Evolutionary conservation across 2,888 invertebrate species (phyloP), one percentile per base, ranked within the genome.

Genomic region (Pseudanteris insignis): DNA sequence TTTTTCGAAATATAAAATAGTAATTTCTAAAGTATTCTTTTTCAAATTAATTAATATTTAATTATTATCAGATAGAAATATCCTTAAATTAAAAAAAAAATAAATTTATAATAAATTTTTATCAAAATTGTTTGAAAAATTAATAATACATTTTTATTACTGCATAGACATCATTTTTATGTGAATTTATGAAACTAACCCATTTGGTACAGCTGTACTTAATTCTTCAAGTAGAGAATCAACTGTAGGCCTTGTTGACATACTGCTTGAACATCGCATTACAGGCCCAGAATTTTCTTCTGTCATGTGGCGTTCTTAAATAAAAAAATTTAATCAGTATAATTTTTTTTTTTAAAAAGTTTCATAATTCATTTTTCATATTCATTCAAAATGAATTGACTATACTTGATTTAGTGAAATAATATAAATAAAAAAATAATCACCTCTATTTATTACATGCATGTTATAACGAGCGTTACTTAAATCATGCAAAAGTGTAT

Each of bases 161-260:
- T n/a, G n/a, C n/a, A n/a, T n/a, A n/a, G n/a, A n/a, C n/a, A n/a
- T n/a, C n/a, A n/a, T n/a, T n/a, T n/a, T n/a, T n/a, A n/a, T n/a
- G n/a, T n/a, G 12, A 32, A 11, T 24, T 46, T 25, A 21, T 38
- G 11, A n/a, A 9, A 41, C 73, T 74, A 79, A 92, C 92, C 91
- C 91, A 82, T 89, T 89, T 14, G 89, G 88, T 66, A 89, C 83
- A 63, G 89, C 89, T 53, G 91, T 84, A 80, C 86, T 90, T 73
- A 96, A 85, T 81, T 95, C 94, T 70, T 94, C 94, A 51, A 96
- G 83, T 34, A 96, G 85, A 64, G 91, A 92, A 82, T 96, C 95
- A 44, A 96, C 93, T 0, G 92, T 88, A 7, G 93, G 92, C 55
- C 94, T 83, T 57, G 72, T 71, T 25, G 79, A 78, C 63, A 78